A percentile compares a stretch with the other conserved stretches of the same genome.
Evolutionary conservation across 2,113 vertebrate species (phyloP).

Genomic region (Pavo muticus): DNA sequence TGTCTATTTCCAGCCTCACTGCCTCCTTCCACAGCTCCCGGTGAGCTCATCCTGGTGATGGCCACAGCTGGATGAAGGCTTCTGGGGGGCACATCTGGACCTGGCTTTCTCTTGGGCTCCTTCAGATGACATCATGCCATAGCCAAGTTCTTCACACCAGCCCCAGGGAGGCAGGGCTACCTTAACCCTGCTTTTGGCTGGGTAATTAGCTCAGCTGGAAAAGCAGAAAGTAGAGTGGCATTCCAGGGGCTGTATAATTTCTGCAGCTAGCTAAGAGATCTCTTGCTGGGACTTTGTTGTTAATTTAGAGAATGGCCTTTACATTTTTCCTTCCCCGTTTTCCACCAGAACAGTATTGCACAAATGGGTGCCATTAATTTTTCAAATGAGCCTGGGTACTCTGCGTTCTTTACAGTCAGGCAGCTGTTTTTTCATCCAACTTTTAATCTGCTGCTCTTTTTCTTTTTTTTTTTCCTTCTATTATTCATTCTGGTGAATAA

Average conservation of each 20-base stretch:
- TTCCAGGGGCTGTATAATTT: conserved; percentile 23
- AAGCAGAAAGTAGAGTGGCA: not conserved
- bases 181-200: not conserved
- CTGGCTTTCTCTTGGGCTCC: not conserved
- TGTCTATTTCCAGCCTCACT: not conserved
- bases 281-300: conserved; percentile 33
- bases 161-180: not conserved
- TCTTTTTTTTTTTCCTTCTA: not conserved
- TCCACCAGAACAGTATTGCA: conserved; percentile 1
- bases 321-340: not conserved
- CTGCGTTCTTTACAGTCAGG: not conserved
- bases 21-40: not conserved
- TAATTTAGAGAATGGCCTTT: conserved; percentile 5
- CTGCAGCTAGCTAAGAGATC: conserved; percentile 11
- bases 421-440: not conserved
- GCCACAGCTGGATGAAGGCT: not conserved
- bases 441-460: not conserved
- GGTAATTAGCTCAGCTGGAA: not conserved
- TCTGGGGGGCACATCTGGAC: not conserved
- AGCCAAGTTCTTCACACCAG: not conserved
- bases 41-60: not conserved
- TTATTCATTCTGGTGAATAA: not conserved
- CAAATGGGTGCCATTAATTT: conserved; percentile 35
- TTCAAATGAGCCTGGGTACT: not conserved
- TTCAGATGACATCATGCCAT: not conserved